Base-by-base conservation (phyloP, 2,888 invertebrate genomes). In the Drosophila austrosaltans region DNA sequence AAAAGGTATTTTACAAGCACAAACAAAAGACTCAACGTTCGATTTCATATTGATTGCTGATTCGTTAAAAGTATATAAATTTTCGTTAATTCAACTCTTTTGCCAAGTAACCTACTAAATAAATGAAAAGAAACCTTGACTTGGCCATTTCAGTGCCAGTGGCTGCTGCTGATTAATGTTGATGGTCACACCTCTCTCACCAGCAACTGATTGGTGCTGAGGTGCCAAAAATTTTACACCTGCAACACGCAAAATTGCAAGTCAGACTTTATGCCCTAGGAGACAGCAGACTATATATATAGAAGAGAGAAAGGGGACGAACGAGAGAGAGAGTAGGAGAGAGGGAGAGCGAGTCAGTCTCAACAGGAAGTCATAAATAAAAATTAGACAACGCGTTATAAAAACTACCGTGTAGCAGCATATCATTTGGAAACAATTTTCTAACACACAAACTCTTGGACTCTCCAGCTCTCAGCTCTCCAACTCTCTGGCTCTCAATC, bases 221-320 rank as follows among this genome's bases (percentile, higher is more conserved):
- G 89, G 85, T 85, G 89, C 87, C 85, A 89, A 85, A 82, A 66
- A 73, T 71, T 79, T 79, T 89, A 84, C 85, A 86, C 89, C 85
- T 86, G 85, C 89, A 85, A 70, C 81, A 76, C 76, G 73, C 76
- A 69, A 64, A 74, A 75, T 80, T 76, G 87, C 85, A 87, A 85
- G 89, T 89, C 85, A 89, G 76, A 6, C 63, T 25, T 42, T 59
- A 69, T 54, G 57, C 63, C 56, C 63, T 58, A 67, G 65, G 44
- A 65, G 8, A 63, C 65, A 65, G 39, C 54, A 36, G 1, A 28
- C 28, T 3, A 28, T 0, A 2, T 28, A 28, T 3, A 28, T 16
- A 28, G 28, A 28, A 28, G 28, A 28, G 28, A 28, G 48, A 64
- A 53, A 65, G 4, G 3, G 20, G 6, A 6, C 30, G 5, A 30